phyloP scores from a whole-genome alignment of 2,888 invertebrate species.

The Palloptera scutellata region DNA sequence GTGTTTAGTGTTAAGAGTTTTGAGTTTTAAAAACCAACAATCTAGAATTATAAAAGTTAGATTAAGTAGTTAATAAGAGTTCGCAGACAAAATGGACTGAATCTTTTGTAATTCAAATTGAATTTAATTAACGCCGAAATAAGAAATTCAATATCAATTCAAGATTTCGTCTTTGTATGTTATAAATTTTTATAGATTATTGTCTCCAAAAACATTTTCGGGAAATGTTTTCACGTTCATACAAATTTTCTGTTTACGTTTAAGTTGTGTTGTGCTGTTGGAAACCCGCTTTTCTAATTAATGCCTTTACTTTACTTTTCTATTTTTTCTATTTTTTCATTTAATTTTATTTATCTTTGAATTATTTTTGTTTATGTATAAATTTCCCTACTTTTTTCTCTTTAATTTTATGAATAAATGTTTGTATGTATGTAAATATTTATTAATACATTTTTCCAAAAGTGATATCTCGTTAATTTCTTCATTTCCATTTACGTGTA shows the following conservation, averaged over 20 bases:
- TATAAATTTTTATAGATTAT: conserved; percentile 46
- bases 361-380: conserved; percentile 6
- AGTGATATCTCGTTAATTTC: too few relatives aligned
- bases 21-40: too few relatives aligned
- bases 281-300: conserved; percentile 45
- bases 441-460: neutral
- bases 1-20: too few relatives aligned
- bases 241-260: conserved; percentile 16
- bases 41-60: too few relatives aligned
- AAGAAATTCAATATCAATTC: too few relatives aligned
- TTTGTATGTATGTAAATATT: neutral
- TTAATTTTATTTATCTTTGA: too few relatives aligned
- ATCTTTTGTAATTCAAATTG: too few relatives aligned
- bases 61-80: too few relatives aligned
- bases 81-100: too few relatives aligned
- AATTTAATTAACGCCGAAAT: too few relatives aligned
- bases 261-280: conserved; percentile 35
- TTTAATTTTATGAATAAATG: conserved; percentile 2
- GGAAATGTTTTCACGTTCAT: conserved; percentile 14
- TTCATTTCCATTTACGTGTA: too few relatives aligned
- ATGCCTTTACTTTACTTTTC: conserved; percentile 8
- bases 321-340: neutral
- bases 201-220: conserved; percentile 51
- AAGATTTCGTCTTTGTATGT: too few relatives aligned
- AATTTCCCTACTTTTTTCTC: conserved; percentile 16